Conservation (phyloP, 2,888 invertebrate genomes). For the Melipona beecheii region DNA sequence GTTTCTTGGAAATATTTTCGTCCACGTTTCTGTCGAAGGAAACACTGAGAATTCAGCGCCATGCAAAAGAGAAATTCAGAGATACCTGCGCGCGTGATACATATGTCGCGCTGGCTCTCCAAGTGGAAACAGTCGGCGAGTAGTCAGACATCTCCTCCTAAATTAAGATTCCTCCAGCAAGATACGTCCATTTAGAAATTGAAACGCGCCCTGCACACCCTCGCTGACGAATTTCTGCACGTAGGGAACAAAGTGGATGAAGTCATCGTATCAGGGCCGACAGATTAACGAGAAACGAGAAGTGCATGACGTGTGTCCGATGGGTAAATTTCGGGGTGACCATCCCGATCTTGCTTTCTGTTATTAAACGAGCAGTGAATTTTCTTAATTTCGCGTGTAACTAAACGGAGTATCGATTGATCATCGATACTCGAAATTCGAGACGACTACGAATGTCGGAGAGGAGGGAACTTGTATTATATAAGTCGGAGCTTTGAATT, state of each 20-base stretch:
- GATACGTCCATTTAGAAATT: not conserved
- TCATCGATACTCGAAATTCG: not conserved
- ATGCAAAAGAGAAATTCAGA: no score
- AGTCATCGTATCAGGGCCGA: not conserved
- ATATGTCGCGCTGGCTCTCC: not conserved
- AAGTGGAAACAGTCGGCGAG: not conserved
- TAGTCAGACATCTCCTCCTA: not conserved
- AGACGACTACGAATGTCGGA: not conserved
- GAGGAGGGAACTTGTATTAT: conserved; percentile 3
- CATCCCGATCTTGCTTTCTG: not conserved
- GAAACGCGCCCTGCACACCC: not conserved
- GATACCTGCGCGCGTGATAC: not conserved
- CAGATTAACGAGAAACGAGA: not conserved
- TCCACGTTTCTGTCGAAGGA: not conserved
- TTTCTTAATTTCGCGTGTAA: conserved; percentile 5
- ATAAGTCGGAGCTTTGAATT: conserved; percentile 28
- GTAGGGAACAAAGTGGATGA: not conserved
- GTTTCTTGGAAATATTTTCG: no score
- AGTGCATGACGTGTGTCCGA: not conserved
- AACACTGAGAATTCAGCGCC: not conserved
- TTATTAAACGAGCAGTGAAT: conserved; percentile 6
- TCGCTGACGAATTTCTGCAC: no score
- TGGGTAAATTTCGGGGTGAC: not conserved
- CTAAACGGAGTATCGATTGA: conserved; percentile 1
- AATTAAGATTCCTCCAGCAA: not conserved